Conservation (phyloP, 2,113 vertebrate species). For the Alaudala cheleensis region DNA sequence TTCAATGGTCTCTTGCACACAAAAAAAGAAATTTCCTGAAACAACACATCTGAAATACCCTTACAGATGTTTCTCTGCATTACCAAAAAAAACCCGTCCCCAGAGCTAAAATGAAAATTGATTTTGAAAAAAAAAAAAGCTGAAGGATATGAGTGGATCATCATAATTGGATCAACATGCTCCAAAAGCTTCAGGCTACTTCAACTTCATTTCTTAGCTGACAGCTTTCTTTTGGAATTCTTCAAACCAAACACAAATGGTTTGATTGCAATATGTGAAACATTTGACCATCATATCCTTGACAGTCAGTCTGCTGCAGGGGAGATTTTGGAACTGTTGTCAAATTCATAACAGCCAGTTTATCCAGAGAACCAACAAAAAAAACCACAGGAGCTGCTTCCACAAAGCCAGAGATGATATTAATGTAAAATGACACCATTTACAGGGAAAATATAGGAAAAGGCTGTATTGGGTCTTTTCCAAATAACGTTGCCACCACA, state of each 20-base stretch:
- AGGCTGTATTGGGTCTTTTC: neutral
- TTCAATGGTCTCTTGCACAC: slow-evolving; percentile 26
- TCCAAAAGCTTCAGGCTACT: slow-evolving; percentile 70
- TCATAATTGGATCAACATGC: slow-evolving; percentile 78
- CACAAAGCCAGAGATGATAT: neutral
- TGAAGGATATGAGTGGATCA: slow-evolving; percentile 76
- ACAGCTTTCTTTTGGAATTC: slow-evolving; percentile 75
- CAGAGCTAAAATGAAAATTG: slow-evolving; percentile 76
- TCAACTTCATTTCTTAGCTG: slow-evolving; percentile 73
- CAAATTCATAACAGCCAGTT: slow-evolving; percentile 71
- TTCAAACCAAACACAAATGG: slow-evolving; percentile 72
- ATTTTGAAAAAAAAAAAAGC: slow-evolving; percentile 68
- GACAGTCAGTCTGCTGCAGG: slow-evolving; percentile 67
- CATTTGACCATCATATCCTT: slow-evolving; percentile 74
- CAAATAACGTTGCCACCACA: neutral
- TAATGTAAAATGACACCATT: slow-evolving; percentile 30
- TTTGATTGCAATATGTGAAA: slow-evolving; percentile 75
- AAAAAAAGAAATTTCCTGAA: slow-evolving; percentile 69
- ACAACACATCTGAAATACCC: slow-evolving; percentile 60
- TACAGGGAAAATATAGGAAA: neutral
- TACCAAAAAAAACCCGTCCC: slow-evolving; percentile 26
- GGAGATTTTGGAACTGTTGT: slow-evolving; percentile 75
- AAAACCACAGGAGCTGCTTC: slow-evolving; percentile 32
- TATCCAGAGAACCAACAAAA: slow-evolving; percentile 55
- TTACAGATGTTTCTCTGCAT: slow-evolving; percentile 72